Conservation (phyloP, 1,140 invertebrate species). For the Drosophila lowei region DNA sequence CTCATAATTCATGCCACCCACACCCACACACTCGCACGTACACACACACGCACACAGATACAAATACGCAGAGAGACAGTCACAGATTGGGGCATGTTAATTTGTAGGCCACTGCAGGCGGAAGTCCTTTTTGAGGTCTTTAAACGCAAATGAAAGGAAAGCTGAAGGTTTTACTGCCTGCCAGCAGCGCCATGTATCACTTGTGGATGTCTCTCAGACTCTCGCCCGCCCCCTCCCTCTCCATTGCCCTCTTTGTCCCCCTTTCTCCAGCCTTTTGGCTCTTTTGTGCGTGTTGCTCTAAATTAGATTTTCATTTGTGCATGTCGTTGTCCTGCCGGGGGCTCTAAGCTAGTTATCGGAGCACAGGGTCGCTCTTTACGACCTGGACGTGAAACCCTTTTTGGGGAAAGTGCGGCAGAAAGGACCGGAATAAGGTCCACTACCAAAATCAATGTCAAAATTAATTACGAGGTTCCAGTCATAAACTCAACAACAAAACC, state of each 20-base stretch:
- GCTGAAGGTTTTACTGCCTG: slow-evolving; percentile 71
- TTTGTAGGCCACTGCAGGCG: slow-evolving; percentile 75
- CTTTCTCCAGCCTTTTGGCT: background rate
- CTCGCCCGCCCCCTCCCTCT: background rate
- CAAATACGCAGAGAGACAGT: slow-evolving; percentile 26
- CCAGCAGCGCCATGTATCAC: slow-evolving; percentile 73
- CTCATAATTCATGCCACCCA: slow-evolving; percentile 72
- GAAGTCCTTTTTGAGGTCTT: slow-evolving; percentile 77
- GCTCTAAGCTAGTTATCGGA: slow-evolving; percentile 31
- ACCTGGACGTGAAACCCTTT: slow-evolving; percentile 65
- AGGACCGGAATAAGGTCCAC: slow-evolving; percentile 1
- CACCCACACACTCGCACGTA: slow-evolving; percentile 19
- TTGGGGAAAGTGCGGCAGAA: too few relatives aligned
- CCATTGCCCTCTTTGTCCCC: background rate
- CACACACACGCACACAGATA: slow-evolving; percentile 3
- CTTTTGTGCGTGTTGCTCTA: slow-evolving; percentile 58
- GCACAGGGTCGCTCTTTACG: slow-evolving; percentile 59
- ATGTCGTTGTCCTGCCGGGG: slow-evolving; percentile 19
- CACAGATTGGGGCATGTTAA: slow-evolving; percentile 71
- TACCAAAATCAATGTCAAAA: slow-evolving; percentile 58
- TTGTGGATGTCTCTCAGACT: slow-evolving; percentile 29
- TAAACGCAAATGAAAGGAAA: slow-evolving; percentile 78
- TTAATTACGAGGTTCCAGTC: slow-evolving; percentile 57
- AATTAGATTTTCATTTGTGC: slow-evolving; percentile 79
- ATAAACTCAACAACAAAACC: slow-evolving; percentile 21